Evolutionary conservation across 1,140 invertebrate species (phyloP).

Genomic region (Ooceraea biroi): DNA sequence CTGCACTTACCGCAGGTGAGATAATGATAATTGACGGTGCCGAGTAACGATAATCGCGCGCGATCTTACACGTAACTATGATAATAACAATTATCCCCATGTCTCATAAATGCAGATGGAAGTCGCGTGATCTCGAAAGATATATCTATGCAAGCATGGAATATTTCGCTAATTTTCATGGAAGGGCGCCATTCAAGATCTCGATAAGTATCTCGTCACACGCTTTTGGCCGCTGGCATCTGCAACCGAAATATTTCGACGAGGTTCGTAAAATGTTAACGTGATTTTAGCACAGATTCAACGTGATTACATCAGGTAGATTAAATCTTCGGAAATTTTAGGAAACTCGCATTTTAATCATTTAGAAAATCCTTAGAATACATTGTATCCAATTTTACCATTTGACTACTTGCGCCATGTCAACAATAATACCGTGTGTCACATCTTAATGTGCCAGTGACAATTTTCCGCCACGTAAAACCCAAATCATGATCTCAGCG

Average conservation of each 20-base stretch:
- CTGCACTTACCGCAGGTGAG: constrained; percentile 50
- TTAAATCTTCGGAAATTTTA: no score
- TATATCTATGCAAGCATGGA: neutral
- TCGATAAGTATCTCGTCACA: neutral
- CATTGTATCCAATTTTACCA: no score
- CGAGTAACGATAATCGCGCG: constrained; percentile 67
- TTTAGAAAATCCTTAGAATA: no score
- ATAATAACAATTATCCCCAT: constrained; percentile 49
- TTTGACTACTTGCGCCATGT: no score
- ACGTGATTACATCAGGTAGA: neutral
- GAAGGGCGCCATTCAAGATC: constrained; percentile 11
- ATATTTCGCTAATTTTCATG: constrained; percentile 18
- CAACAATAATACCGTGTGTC: no score
- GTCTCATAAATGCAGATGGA: constrained; percentile 13
- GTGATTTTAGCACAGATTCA: neutral
- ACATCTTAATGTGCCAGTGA: no score
- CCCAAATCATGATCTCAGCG: neutral
- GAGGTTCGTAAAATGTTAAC: neutral
- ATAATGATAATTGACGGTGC: constrained; percentile 71
- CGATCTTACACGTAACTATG: constrained; percentile 57
- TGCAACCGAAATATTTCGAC: constrained; percentile 68
- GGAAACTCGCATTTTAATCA: no score
- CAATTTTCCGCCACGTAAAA: neutral
- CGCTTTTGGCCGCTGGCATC: constrained; percentile 61
- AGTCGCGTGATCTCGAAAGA: constrained; percentile 16